phyloP scores from a whole-genome alignment of 1,140 invertebrate species.

The Pseudachorutes palmiensis region DNA sequence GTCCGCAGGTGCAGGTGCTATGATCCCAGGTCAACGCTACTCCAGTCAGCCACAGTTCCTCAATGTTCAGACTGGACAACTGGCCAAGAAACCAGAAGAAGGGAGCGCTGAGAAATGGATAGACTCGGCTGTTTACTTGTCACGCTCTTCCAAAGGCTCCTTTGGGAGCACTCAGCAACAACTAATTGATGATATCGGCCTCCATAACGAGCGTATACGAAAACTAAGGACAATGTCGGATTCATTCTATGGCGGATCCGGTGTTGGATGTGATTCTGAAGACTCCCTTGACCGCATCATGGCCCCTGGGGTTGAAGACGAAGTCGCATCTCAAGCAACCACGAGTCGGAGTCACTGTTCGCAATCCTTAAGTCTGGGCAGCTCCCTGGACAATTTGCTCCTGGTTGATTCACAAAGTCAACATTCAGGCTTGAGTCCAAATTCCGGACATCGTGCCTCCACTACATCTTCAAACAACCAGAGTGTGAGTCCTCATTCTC shows the following conservation, averaged over 20 bases:
- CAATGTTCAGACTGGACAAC: neutral
- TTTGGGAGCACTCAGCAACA: neutral
- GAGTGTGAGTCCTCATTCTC: constrained; percentile 3
- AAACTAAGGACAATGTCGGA: constrained; percentile 33
- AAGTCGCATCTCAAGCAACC: constrained; percentile 18
- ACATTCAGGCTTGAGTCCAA: constrained; percentile 34
- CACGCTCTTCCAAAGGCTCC: constrained; percentile 17
- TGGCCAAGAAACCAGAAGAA: neutral
- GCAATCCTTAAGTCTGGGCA: constrained; percentile 31
- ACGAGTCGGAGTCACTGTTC: constrained; percentile 32
- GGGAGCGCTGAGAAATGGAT: constrained; percentile 18
- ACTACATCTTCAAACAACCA: constrained; percentile 15
- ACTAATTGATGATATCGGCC: constrained; percentile 10
- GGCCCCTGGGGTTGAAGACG: constrained; percentile 10
- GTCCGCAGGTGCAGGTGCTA: neutral
- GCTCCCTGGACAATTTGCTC: constrained; percentile 34
- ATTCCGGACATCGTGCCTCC: constrained; percentile 25
- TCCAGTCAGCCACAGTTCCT: neutral
- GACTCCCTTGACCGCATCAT: constrained; percentile 27
- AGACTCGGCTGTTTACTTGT: constrained; percentile 19
- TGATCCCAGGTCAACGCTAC: neutral
- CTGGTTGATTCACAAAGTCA: constrained; percentile 29
- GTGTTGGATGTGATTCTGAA: constrained; percentile 14
- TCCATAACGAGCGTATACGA: constrained; percentile 26
- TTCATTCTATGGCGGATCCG: constrained; percentile 22